These are phyloP conservation scores for Plemyria rubiginata DNA, from an alignment of 2,888 invertebrate species.

Conservation along the genomic window DNA sequence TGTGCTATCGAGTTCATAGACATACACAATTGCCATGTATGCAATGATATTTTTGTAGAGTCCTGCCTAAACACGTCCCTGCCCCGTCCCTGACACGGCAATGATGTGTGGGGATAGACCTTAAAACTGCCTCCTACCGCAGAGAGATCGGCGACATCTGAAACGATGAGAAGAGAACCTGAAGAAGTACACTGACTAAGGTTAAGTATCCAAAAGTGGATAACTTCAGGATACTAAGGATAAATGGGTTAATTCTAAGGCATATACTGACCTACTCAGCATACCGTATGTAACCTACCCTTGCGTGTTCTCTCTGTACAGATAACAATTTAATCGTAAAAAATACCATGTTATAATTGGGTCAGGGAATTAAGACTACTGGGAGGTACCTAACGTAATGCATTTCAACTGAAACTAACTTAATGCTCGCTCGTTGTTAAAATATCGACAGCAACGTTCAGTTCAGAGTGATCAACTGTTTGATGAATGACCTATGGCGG, in stretches of 20 bases:
- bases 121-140: no score
- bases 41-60: no score
- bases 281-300: no score
- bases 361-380: slow-evolving; percentile 1
- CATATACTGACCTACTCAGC: background rate
- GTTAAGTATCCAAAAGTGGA: background rate
- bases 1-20: no score
- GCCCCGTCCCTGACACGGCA: no score
- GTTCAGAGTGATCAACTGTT: background rate
- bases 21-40: no score
- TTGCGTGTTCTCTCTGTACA: slow-evolving; percentile 4
- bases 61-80: no score
- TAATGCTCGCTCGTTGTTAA: background rate
- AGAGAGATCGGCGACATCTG: no score
- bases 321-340: slow-evolving; percentile 4
- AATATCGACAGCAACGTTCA: no score
- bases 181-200: background rate
- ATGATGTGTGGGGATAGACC: no score
- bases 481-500: no score
- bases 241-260: background rate
- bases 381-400: background rate
- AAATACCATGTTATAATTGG: slow-evolving; percentile 8
- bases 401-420: background rate
- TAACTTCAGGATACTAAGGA: background rate
- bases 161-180: background rate